phyloP scores from a whole-genome alignment of 2,888 invertebrate genomes.

The Gymnoscelis rufifasciata region DNA sequence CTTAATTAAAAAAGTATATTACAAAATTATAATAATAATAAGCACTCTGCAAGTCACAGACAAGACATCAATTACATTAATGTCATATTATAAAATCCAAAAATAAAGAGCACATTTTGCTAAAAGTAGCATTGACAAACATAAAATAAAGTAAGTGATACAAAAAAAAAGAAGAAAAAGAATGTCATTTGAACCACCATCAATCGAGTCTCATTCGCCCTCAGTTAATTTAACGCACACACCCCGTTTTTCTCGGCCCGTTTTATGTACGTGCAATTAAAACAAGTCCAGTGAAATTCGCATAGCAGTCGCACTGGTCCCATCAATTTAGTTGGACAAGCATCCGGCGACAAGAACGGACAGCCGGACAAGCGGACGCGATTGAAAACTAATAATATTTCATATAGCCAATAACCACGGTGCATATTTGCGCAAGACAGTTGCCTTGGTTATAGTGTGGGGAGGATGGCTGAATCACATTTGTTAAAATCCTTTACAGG shows the following conservation, averaged over 20 bases:
- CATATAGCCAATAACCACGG: constrained; percentile 46
- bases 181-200: too few relatives aligned
- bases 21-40: too few relatives aligned
- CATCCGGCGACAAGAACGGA: constrained; percentile 63
- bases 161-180: too few relatives aligned
- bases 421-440: constrained; percentile 52
- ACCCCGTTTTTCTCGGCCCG: constrained; percentile 23
- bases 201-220: constrained; percentile 55
- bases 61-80: too few relatives aligned
- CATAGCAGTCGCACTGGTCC: constrained; percentile 51
- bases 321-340: constrained; percentile 64
- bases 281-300: constrained; percentile 58
- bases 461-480: background rate
- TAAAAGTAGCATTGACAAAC: too few relatives aligned
- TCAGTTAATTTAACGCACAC: constrained; percentile 63
- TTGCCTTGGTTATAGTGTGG: constrained; percentile 18
- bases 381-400: constrained; percentile 63
- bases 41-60: too few relatives aligned
- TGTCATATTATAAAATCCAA: too few relatives aligned
- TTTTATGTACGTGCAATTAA: constrained; percentile 52
- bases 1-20: too few relatives aligned
- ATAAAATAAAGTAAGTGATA: too few relatives aligned
- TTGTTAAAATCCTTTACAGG: background rate
- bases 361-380: constrained; percentile 55
- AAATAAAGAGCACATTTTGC: too few relatives aligned